Conservation (phyloP, 2,113 vertebrate species). For the Gallinago undulata region DNA sequence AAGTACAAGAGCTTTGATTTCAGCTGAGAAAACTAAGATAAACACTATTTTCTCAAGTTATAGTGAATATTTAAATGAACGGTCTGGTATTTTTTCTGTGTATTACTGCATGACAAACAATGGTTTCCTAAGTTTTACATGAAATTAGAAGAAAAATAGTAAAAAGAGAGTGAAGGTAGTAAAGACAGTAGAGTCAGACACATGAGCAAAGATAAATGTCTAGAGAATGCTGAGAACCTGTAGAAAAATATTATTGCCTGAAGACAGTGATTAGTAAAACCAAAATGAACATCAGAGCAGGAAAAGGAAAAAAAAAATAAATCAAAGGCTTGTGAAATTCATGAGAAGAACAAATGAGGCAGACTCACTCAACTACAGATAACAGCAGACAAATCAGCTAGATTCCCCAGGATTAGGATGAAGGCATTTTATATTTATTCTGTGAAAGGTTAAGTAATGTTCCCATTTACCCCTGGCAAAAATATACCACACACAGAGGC, state of each 20-base stretch:
- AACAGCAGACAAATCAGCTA: neutral
- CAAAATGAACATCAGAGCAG: neutral
- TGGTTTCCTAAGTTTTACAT: neutral
- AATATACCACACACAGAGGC: neutral
- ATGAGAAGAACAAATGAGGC: neutral
- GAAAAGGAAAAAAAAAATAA: neutral
- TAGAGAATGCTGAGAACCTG: neutral
- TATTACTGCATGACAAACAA: neutral
- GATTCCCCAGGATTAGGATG: neutral
- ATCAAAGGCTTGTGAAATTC: neutral
- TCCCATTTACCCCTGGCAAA: neutral
- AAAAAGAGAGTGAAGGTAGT: neutral
- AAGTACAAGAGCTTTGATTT: neutral
- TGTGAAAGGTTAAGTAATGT: neutral
- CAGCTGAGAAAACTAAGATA: neutral
- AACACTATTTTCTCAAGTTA: neutral
- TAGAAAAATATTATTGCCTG: neutral
- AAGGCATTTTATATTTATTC: neutral
- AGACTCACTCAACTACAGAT: neutral
- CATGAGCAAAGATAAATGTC: neutral
- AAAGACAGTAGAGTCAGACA: neutral
- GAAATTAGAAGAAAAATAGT: neutral
- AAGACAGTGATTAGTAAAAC: constrained; percentile 8
- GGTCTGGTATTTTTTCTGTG: neutral
- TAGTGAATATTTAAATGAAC: neutral